Evolutionary conservation across 1,140 invertebrate species (phyloP), one percentile per base, ranked within the genome.

Genomic region (Whitmania pigra): DNA sequence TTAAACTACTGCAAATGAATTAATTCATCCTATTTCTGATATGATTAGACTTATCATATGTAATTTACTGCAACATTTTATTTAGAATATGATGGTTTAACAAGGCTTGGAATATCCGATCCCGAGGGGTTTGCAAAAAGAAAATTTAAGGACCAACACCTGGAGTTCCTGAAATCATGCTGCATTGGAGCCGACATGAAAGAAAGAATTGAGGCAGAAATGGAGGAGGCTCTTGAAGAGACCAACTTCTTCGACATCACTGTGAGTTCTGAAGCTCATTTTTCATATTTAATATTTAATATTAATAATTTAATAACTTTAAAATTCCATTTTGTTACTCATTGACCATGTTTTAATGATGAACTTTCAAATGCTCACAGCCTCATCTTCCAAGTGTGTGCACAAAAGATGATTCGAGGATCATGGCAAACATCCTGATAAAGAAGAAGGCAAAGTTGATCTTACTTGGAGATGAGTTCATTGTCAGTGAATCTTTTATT

Each of bases 51-150:
- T 11, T 63, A n/a, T 13, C 18, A 11, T 63, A 11, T 63, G 9
- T 63, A 63, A 25, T 63, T n/a, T n/a, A 22, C 17, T 27, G n/a
- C n/a, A 60, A 60, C 27, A 63, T 72, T 13, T 69, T 80, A 81
- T 78, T 40, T 77, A 88, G 93, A 97, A 83, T 96, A 92, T 85
- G 92, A 95, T 82, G 88, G 90, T 4, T 81, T 97, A 53, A 84
- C 83, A n/a, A 85, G 92, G 75, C 84, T 97, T 68, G 94, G 93
- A 2, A 91, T 98, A 76, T 86, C 87, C 18, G 93, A 97, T 81
- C 86, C 91, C 17, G 88, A 89, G 80, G 83, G 84, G 36, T 95
- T 89, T 81, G 86, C 96, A 9, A 89, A 88, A 76, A 90, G 89
- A 68, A 86, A 88, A 76, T 89, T 92, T 77, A 87, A 87, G 79